Conservation (phyloP, 2,797 vertebrate species). For the Anomalospiza imberbis region DNA sequence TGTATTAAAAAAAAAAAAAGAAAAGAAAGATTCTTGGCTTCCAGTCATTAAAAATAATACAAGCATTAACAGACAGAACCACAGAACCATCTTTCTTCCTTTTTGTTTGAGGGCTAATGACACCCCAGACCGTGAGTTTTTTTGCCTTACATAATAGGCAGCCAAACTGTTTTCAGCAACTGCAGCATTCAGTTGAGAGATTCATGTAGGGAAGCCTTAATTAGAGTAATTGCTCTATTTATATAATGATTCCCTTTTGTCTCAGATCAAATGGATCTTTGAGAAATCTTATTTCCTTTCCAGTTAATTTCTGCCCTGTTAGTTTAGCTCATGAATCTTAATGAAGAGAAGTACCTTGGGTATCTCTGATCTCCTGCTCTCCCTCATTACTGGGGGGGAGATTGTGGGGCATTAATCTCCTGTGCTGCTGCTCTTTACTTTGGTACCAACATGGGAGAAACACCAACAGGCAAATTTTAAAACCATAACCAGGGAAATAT, state of each 20-base stretch:
- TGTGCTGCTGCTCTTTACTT: background rate
- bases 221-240: slow-evolving; percentile 72
- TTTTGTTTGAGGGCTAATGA: slow-evolving; percentile 44
- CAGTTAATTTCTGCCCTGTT: slow-evolving; percentile 53
- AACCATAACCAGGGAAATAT: background rate
- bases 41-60: background rate
- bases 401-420: background rate
- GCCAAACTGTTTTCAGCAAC: slow-evolving; percentile 38
- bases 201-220: slow-evolving; percentile 58
- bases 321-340: slow-evolving; percentile 50
- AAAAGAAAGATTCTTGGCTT: background rate
- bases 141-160: slow-evolving; percentile 56
- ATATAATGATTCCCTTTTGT: slow-evolving; percentile 62
- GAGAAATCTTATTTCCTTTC: slow-evolving; percentile 50
- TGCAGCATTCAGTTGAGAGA: slow-evolving; percentile 5
- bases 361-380: background rate
- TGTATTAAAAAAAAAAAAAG: background rate
- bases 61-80: background rate
- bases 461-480: background rate
- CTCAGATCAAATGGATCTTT: slow-evolving; percentile 58
- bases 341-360: background rate
- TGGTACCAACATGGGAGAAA: background rate
- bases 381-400: background rate
- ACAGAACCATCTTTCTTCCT: slow-evolving; percentile 16
- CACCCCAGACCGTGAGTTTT: background rate